Evolutionary conservation across 2,113 vertebrate genomes (phyloP), one percentile per base, ranked within the genome.

Genomic region (Zapornia atra): DNA sequence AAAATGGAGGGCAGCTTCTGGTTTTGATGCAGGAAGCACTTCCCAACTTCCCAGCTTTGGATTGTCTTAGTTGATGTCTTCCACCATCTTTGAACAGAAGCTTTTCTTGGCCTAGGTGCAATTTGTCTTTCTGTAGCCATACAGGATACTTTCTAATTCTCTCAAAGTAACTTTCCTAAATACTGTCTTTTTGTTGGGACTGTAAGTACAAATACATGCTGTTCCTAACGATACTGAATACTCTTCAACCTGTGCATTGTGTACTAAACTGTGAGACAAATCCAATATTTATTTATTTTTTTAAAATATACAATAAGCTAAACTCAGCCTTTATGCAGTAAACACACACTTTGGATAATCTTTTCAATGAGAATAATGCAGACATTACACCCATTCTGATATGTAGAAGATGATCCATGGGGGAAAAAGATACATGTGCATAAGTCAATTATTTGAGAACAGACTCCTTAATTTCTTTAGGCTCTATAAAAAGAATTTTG

Each of bases 321-420:
- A 95, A 92, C 82, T 51, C 71, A 21, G 5, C 57, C 60, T 90
- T 94, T 94, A 20, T 94, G 70, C 51, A 90, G 82, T 87, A 91
- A 84, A 97, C 84, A 86, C 61, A n/a, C 92, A 88, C 95, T 97
- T 97, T 85, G 94, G 80, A 38, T 97, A 97, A 97, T 97, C 95
- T 96, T 95, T 96, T 96, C 96, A 97, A 73, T 94, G 94, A 96
- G 82, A 95, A 64, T 96, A 97, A 92, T 85, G 88, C 65, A 94
- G 89, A 79, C 88, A 95, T 94, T 95, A 96, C 48, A 96, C 86
- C 69, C 92, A 68, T 91, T 92, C 96, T 97, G 96, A 82, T 96
- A 91, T 3, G 14, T 64, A 86, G 81, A 95, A 85, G 73, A 63
- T 89, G 83, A 60, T 96, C 89, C 90, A 78, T 38, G 38, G 66